These are phyloP conservation scores for Phaenicophaeus curvirostris DNA, from an alignment of 2,797 vertebrate species.

Conservation along the genomic window DNA sequence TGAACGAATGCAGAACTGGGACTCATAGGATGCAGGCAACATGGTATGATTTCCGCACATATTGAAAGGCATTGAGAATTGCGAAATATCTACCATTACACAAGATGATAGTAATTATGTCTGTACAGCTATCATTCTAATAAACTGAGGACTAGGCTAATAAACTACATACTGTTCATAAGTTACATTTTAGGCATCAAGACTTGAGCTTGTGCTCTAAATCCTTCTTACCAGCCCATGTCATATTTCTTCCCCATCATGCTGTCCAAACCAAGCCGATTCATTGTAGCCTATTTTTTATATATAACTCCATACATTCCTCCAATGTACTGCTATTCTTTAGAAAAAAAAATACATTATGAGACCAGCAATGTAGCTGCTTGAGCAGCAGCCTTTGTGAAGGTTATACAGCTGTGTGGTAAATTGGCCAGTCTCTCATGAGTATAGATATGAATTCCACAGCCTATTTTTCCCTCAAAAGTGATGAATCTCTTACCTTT, in stretches of 20 bases:
- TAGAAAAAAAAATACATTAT: background rate
- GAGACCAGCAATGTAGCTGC: background rate
- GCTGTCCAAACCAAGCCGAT: background rate
- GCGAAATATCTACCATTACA: background rate
- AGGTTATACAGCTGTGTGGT: background rate
- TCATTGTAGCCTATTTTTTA: background rate
- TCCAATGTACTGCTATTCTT: background rate
- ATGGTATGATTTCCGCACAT: accelerated
- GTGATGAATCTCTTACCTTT: background rate
- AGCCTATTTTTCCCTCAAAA: background rate
- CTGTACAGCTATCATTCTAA: background rate
- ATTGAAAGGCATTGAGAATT: background rate
- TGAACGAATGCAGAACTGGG: background rate
- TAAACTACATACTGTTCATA: background rate
- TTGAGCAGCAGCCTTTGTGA: background rate
- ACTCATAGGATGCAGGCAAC: background rate
- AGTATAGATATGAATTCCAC: background rate
- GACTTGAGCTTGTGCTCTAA: background rate
- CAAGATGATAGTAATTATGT: background rate
- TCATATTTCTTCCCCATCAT: accelerated
- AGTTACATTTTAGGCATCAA: background rate
- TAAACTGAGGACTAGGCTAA: background rate
- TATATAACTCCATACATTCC: background rate
- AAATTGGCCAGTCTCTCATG: background rate
- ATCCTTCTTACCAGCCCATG: no score